These are phyloP conservation scores for Synodontis membranacea DNA, from an alignment of 2,113 vertebrate genomes.

Conservation along the genomic window DNA sequence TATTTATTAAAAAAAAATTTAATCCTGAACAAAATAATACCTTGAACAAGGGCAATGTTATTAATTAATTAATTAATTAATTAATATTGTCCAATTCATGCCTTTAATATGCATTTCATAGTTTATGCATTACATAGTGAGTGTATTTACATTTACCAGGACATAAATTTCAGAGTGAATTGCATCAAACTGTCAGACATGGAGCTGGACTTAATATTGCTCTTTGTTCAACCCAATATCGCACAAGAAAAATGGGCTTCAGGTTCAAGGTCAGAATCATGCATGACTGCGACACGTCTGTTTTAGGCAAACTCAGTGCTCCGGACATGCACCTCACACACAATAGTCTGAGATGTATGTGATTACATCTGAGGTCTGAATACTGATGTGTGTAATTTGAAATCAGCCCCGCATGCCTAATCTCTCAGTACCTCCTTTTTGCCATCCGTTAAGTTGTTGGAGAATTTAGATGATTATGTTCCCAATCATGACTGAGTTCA, in stretches of 20 bases:
- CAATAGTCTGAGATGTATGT: neutral
- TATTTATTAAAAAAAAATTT: neutral
- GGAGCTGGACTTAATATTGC: neutral
- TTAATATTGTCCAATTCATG: neutral
- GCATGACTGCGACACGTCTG: neutral
- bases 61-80: neutral
- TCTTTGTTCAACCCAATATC: neutral
- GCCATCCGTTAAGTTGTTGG: neutral
- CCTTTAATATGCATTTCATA: neutral
- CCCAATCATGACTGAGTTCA: neutral
- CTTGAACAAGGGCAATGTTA: neutral
- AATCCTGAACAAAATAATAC: neutral
- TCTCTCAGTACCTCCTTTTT: neutral
- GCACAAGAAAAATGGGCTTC: neutral
- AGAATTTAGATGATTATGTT: neutral
- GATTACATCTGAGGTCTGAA: neutral
- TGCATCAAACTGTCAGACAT: neutral
- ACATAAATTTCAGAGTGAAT: no score
- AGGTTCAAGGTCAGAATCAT: neutral
- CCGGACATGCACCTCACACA: neutral
- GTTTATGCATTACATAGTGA: no score
- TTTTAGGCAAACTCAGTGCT: neutral
- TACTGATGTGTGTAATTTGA: neutral
- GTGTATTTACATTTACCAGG: neutral
- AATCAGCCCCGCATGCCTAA: neutral